phyloP scores from a whole-genome alignment of 2,888 invertebrate genomes.

The Theodoxus fluviatilis region DNA sequence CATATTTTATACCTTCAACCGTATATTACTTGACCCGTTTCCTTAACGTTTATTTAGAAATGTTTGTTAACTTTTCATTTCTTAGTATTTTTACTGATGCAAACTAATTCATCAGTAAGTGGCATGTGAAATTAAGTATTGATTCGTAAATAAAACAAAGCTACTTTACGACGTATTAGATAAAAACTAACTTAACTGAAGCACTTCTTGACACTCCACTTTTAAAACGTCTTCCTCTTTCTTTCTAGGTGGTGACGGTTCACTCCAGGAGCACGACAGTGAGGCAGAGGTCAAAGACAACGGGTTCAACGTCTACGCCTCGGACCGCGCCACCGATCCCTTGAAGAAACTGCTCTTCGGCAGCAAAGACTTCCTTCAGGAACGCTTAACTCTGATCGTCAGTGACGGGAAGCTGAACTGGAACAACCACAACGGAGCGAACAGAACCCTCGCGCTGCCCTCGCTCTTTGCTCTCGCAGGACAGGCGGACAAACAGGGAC shows the following conservation, averaged over 20 bases:
- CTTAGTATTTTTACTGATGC: no score
- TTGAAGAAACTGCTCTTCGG: conserved; percentile 27
- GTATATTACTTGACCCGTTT: no score
- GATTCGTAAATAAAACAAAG: no score
- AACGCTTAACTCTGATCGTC: conserved; percentile 28
- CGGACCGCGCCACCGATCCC: conserved; percentile 27
- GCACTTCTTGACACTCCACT: no score
- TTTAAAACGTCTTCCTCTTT: background rate
- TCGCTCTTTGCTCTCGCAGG: conserved; percentile 30
- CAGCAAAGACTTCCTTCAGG: conserved; percentile 19
- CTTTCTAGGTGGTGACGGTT: conserved; percentile 31
- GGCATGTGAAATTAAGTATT: no score
- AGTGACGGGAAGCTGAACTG: conserved; percentile 26
- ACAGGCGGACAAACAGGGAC: conserved; percentile 28
- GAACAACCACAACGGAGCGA: conserved; percentile 25
- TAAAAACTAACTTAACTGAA: no score
- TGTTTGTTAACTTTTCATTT: no score
- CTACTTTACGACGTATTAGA: no score
- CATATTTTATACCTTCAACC: no score
- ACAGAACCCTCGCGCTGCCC: background rate
- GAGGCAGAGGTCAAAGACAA: conserved; percentile 29
- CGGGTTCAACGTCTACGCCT: conserved; percentile 24
- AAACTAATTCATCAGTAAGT: no score
- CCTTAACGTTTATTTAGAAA: no score
- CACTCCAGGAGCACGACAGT: conserved; percentile 31